Evolutionary conservation across 2,888 invertebrate species (phyloP).

Genomic region (Torymus texanus): DNA sequence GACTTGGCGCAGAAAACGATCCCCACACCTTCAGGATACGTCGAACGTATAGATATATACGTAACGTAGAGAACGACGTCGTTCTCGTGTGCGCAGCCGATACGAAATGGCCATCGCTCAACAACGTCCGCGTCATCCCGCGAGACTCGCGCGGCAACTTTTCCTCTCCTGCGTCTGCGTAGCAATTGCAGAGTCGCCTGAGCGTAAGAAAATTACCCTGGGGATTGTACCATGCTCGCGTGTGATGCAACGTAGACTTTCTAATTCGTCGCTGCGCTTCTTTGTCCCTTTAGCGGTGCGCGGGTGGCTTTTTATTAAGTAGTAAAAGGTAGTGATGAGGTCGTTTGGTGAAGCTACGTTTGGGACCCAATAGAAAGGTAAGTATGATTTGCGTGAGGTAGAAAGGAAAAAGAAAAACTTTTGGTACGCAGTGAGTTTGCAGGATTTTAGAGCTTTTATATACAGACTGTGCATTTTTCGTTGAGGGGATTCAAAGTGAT

Average conservation of each 20-base stretch:
- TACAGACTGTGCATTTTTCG: too few relatives aligned
- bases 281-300: too few relatives aligned
- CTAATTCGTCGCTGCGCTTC: slow-evolving; percentile 18
- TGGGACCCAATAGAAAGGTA: neutral
- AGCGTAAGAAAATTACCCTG: slow-evolving; percentile 46
- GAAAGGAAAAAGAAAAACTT: too few relatives aligned
- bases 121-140: slow-evolving; percentile 27
- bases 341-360: slow-evolving; percentile 1
- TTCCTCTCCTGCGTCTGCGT: slow-evolving; percentile 6
- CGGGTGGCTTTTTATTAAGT: too few relatives aligned
- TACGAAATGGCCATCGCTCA: slow-evolving; percentile 31
- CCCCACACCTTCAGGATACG: too few relatives aligned
- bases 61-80: too few relatives aligned
- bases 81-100: neutral
- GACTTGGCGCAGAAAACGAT: too few relatives aligned
- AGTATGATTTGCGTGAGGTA: slow-evolving; percentile 19
- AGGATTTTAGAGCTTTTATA: too few relatives aligned
- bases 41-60: too few relatives aligned
- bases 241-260: slow-evolving; percentile 4
- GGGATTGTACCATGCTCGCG: neutral
- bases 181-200: slow-evolving; percentile 8
- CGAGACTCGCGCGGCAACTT: slow-evolving; percentile 22
- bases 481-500: too few relatives aligned
- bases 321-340: slow-evolving; percentile 3
- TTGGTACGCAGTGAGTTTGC: too few relatives aligned